Evolutionary conservation across 2,113 vertebrate genomes (phyloP).

Genomic region (Engraulis encrasicolus): DNA sequence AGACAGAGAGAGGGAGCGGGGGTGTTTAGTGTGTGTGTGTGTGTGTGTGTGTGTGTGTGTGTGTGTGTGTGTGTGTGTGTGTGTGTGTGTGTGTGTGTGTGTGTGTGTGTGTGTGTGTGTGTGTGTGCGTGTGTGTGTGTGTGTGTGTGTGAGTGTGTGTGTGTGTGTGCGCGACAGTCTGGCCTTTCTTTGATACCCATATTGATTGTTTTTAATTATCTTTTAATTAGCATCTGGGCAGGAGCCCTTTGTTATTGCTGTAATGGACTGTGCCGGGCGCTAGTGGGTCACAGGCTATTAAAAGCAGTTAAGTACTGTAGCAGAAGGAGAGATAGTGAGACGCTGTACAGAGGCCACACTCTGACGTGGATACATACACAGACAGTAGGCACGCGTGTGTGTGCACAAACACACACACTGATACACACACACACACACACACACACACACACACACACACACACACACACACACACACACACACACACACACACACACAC

Average conservation of each 20-base stretch:
- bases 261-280: neutral
- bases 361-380: too few relatives aligned
- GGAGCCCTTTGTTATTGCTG: slow-evolving; percentile 28
- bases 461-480: slow-evolving; percentile 4
- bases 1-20: too few relatives aligned
- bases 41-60: neutral
- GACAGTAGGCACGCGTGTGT: too few relatives aligned
- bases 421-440: too few relatives aligned
- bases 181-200: neutral
- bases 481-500: slow-evolving; percentile 13
- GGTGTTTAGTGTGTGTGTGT: too few relatives aligned
- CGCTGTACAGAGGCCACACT: neutral
- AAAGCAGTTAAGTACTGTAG: neutral
- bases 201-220: slow-evolving; percentile 44
- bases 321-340: slow-evolving; percentile 8
- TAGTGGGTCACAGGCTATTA: neutral
- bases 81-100: too few relatives aligned
- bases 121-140: too few relatives aligned
- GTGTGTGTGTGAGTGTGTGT: too few relatives aligned
- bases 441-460: too few relatives aligned
- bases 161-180: neutral
- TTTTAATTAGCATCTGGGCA: slow-evolving; percentile 35
- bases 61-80: too few relatives aligned
- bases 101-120: too few relatives aligned
- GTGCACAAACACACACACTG: too few relatives aligned